Evolutionary conservation across 2,113 vertebrate genomes (phyloP).

Genomic region (Cyphomyrus discorhynchus): DNA sequence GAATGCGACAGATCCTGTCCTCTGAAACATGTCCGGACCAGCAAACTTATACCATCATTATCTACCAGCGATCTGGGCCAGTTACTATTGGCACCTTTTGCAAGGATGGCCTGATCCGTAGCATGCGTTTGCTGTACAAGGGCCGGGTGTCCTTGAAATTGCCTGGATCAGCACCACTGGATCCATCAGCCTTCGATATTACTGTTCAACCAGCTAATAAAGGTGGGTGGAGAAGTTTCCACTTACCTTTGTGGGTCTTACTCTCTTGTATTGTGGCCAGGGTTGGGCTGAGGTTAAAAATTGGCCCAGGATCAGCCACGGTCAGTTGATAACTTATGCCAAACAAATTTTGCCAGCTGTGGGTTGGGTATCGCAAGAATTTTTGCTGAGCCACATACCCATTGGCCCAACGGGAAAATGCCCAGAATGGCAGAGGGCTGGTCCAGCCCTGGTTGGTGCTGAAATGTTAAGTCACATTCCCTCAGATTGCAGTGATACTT

Average conservation of each 20-base stretch:
- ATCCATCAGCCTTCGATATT: conserved; percentile 64
- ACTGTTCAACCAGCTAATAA: conserved; percentile 61
- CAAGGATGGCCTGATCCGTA: conserved; percentile 67
- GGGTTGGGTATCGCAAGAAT: neutral
- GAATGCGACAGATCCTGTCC: conserved; percentile 69
- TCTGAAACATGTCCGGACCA: conserved; percentile 59
- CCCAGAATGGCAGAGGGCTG: neutral
- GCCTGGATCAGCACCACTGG: conserved; percentile 49
- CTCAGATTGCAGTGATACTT: neutral
- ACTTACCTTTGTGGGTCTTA: neutral
- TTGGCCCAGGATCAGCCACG: neutral
- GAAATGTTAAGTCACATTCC: neutral
- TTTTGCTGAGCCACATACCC: neutral
- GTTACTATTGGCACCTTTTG: conserved; percentile 78
- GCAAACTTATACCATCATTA: conserved; percentile 60
- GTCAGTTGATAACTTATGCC: neutral
- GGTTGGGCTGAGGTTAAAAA: neutral
- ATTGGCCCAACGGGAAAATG: neutral
- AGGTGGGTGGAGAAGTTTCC: conserved; percentile 56
- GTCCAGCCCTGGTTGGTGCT: neutral
- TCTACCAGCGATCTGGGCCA: conserved; percentile 35
- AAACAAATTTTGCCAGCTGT: neutral
- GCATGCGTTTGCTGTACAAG: conserved; percentile 61
- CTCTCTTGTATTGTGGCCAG: neutral
- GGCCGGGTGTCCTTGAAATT: conserved; percentile 55